Evolutionary conservation across 2,888 invertebrate genomes (phyloP), one percentile per base, ranked within the genome.

Genomic region (Pandemis corylana): DNA sequence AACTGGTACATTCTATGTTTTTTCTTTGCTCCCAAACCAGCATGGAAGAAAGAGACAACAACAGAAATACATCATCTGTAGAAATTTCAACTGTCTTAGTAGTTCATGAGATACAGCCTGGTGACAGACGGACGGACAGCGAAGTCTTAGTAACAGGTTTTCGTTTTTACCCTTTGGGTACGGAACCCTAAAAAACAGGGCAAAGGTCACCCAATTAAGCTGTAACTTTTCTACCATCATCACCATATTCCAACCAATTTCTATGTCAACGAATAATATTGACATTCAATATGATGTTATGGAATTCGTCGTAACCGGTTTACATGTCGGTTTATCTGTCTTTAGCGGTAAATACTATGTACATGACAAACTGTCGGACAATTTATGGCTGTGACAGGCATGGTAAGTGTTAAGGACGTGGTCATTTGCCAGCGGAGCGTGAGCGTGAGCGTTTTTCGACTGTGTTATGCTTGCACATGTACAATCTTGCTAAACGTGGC

Each of bases 131-230:
- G 20, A 20, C 20, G 20, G 20, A 20, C 20, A 20, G 20, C 20
- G 20, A 20, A 20, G 20, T 20, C 20, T 20, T 20, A 20, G 20
- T 20, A 20, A 20, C 1, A 20, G 0, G 20, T 0, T 20, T 20
- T 1, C 20, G 20, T 20, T 20, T 20, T 0, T 20, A 20, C 20
- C 20, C 0, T 20, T 20, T 20, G 20, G 20, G 20, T 20, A 20
- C 0, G 20, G 20, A 20, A 20, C 20, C 20, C 20, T 20, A 20
- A 20, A 61, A 59, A 28, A 15, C 64, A 51, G 73, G 51, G 28
- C 36, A 66, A 61, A 74, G 61, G 65, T 66, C 28, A 70, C 65
- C 65, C 67, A 44, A 74, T 74, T 74, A 70, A 74, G 69, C 69
- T 44, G 70, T 70, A 74, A 70, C 62, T 65, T 74, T 69, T 46